A percentile compares a stretch with the other conserved stretches of the same genome.
Conservation (phyloP, 1,140 invertebrate species). For the Tetraneura akinire region DNA sequence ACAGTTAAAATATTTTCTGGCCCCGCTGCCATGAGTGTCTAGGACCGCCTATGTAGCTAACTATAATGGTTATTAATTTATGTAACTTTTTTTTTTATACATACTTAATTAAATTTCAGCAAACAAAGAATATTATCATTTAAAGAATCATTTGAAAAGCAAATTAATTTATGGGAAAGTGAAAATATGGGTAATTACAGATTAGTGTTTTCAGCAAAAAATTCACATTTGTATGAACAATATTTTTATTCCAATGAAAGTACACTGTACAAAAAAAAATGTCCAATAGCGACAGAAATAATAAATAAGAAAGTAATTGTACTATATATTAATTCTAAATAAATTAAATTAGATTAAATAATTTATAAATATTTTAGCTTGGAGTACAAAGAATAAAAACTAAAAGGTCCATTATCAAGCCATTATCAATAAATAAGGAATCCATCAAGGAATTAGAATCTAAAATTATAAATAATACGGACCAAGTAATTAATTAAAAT, state of each 20-base stretch:
- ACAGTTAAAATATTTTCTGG: too few relatives aligned
- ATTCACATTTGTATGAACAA: slow-evolving; percentile 66
- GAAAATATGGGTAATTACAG: slow-evolving; percentile 76
- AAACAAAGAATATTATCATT: background rate
- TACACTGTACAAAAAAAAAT: slow-evolving; percentile 66
- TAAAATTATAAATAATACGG: too few relatives aligned
- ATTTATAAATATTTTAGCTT: too few relatives aligned
- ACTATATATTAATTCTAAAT: too few relatives aligned
- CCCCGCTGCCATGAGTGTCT: too few relatives aligned
- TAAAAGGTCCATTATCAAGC: too few relatives aligned
- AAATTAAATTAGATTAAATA: too few relatives aligned
- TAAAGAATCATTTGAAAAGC: slow-evolving; percentile 32
- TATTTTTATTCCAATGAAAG: slow-evolving; percentile 74
- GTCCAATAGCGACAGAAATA: background rate
- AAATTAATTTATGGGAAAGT: slow-evolving; percentile 74
- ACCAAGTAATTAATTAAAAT: too few relatives aligned
- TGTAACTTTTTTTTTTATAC: background rate
- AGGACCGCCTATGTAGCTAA: too few relatives aligned
- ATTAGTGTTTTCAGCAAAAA: slow-evolving; percentile 62
- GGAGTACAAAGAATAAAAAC: too few relatives aligned
- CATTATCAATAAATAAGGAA: too few relatives aligned
- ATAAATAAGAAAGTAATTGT: background rate
- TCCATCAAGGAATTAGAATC: too few relatives aligned
- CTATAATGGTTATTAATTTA: background rate
- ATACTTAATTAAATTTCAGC: background rate